A percentile compares a stretch with the other conserved stretches of the same genome.
Conservation (phyloP, 2,888 invertebrate species). For the Caenorhabditis imperialis region DNA sequence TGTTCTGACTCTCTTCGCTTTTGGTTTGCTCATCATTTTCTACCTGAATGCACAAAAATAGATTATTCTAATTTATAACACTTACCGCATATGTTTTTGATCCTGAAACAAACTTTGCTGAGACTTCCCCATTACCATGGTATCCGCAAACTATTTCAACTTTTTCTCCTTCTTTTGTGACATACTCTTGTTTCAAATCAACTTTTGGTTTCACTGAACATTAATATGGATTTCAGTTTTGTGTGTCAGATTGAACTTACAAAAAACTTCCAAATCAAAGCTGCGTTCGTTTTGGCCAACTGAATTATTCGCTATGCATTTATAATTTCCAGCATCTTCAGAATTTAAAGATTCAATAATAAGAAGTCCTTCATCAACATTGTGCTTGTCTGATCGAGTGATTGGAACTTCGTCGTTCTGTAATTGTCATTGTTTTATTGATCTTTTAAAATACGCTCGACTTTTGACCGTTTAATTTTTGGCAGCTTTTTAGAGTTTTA, state of each 20-base stretch:
- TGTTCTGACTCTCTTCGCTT: background rate
- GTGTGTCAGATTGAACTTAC: too few species aligned
- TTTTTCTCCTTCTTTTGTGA: slow-evolving; percentile 59
- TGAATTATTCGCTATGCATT: slow-evolving; percentile 64
- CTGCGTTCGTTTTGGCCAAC: slow-evolving; percentile 55
- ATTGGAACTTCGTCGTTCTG: slow-evolving; percentile 61
- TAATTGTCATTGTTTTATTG: slow-evolving; percentile 18
- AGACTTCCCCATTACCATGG: slow-evolving; percentile 58
- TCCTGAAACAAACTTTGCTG: slow-evolving; percentile 62
- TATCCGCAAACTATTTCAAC: slow-evolving; percentile 61
- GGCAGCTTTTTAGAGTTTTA: too few species aligned
- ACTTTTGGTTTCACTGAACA: slow-evolving; percentile 65
- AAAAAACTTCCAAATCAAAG: slow-evolving; percentile 55
- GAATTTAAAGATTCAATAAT: slow-evolving; percentile 60
- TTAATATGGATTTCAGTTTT: too few species aligned
- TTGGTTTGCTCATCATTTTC: too few species aligned
- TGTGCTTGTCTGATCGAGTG: slow-evolving; percentile 63
- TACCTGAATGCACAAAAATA: too few species aligned
- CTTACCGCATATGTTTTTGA: slow-evolving; percentile 57
- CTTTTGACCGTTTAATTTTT: too few species aligned
- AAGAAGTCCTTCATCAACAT: slow-evolving; percentile 66
- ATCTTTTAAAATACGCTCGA: too few species aligned
- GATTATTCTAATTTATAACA: too few species aligned
- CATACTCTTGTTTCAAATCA: slow-evolving; percentile 52
- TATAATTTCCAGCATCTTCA: slow-evolving; percentile 64